These are phyloP conservation scores for Idaea dimidiata DNA, from an alignment of 2,888 invertebrate species.

Conservation along the genomic window DNA sequence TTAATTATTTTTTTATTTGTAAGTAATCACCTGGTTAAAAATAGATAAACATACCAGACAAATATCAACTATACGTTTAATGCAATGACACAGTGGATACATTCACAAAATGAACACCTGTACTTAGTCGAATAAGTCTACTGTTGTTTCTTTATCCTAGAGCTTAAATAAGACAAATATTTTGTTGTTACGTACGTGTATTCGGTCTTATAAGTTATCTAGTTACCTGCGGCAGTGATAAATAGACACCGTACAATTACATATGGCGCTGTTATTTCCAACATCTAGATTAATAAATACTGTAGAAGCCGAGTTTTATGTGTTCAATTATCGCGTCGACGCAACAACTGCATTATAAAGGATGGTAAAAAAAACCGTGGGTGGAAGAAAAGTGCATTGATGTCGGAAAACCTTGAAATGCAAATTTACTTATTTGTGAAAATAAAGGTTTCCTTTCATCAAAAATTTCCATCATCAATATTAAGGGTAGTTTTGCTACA, in stretches of 20 bases:
- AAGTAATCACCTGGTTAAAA: too few species aligned
- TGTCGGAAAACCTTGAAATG: too few species aligned
- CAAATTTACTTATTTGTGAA: too few species aligned
- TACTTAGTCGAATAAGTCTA: slow-evolving; percentile 28
- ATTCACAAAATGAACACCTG: slow-evolving; percentile 23
- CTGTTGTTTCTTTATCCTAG: slow-evolving; percentile 32
- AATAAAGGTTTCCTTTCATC: too few species aligned
- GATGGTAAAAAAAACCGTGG: too few species aligned
- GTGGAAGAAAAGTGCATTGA: too few species aligned
- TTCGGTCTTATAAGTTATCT: slow-evolving; percentile 50
- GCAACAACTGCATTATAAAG: too few species aligned
- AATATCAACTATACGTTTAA: too few species aligned
- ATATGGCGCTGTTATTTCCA: slow-evolving; percentile 27
- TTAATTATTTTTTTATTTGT: too few species aligned
- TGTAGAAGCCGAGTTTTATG: slow-evolving; percentile 40
- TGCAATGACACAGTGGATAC: neutral
- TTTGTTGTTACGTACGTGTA: slow-evolving; percentile 38
- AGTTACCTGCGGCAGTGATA: slow-evolving; percentile 53
- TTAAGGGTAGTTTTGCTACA: too few species aligned
- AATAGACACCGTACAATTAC: slow-evolving; percentile 49
- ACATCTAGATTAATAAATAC: slow-evolving; percentile 40
- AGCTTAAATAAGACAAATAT: slow-evolving; percentile 43
- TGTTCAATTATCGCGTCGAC: slow-evolving; percentile 27
- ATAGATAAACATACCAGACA: too few species aligned
- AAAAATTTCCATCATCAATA: too few species aligned